Evolutionary conservation across 2,797 vertebrate species (phyloP), one percentile per base, ranked within the genome.

Genomic region (Adelosebastes latens): DNA sequence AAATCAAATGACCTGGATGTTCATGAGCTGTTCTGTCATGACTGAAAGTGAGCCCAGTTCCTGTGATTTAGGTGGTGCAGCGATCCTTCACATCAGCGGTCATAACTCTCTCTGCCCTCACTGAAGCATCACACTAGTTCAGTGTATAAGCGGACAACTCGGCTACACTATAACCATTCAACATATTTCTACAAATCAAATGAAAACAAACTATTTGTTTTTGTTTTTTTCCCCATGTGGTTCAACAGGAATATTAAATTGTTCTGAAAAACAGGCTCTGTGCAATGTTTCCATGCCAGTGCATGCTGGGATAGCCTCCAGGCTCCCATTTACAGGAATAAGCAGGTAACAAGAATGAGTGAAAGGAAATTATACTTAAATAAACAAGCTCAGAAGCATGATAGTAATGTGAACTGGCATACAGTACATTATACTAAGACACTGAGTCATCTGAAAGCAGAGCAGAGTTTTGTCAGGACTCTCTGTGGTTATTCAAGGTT

Each of bases 371-470:
- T 29, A 2, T 22, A 65, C 64, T 80, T 82, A 67, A 25, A 49
- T 86, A 87, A 92, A 93, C 81, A 91, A 73, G 55, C 58, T 69
- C 39, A 58, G 52, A 84, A 67, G 34, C 58, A 76, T 76, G 34
- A 79, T 73, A 70, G 58, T 74, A 34, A 83, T 61, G n/a, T 42
- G 73, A 81, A 84, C 39, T 49, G 36, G 27, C 67, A 71, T 53
- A 79, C 39, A 36, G 39, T 8, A 7, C 72, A 67, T 65, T 62
- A 49, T 31, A 72, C 80, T 69, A 31, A 73, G 62, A 78, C 70
- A 58, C 39, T 55, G 77, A 87, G 79, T 81, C 78, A 72, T 74
- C 34, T 59, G 64, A 78, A 73, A 75, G 78, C 39, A 46, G 49
- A 82, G 59, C 12, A 6, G 20, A 6, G 68, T 49, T 68, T 62